These are phyloP conservation scores for Zaprionus vittiger DNA, from an alignment of 1,140 invertebrate species.

Conservation along the genomic window DNA sequence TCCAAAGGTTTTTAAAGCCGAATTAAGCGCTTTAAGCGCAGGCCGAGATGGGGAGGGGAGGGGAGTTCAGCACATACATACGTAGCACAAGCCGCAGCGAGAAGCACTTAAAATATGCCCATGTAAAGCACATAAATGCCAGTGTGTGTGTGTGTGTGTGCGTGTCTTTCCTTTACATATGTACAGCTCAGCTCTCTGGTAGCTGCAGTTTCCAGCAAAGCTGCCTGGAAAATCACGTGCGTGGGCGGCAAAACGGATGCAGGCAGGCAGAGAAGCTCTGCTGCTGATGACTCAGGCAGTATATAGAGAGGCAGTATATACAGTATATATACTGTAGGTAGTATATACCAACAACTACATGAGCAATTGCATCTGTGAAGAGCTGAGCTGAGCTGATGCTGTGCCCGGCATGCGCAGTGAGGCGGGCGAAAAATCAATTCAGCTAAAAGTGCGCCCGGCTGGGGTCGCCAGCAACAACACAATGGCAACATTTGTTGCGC, in stretches of 20 bases:
- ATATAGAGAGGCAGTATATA: conserved; percentile 3
- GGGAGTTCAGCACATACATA: conserved; percentile 28
- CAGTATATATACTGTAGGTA: conserved; percentile 1
- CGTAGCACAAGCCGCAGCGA: background rate
- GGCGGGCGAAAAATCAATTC: conserved; percentile 80
- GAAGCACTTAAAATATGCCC: conserved; percentile 74
- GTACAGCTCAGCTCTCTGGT: conserved; percentile 13
- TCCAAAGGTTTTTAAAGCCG: conserved; percentile 74
- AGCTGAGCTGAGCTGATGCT: conserved; percentile 17
- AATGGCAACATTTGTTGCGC: conserved; percentile 65
- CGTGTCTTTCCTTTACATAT: background rate
- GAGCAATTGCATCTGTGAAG: conserved; percentile 49
- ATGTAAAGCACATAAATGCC: conserved; percentile 56
- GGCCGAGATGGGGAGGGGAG: background rate
- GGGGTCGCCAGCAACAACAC: conserved; percentile 13
- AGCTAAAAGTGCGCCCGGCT: conserved; percentile 81
- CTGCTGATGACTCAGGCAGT: conserved; percentile 51
- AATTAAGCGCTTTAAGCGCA: conserved; percentile 76
- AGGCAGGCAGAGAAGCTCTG: background rate
- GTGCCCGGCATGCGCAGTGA: conserved; percentile 78
- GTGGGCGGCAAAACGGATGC: conserved; percentile 2
- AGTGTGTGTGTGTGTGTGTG: background rate
- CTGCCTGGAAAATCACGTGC: conserved; percentile 43
- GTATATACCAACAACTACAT: conserved; percentile 1
- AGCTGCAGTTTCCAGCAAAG: conserved; percentile 50